Conservation (phyloP, 2,888 invertebrate species). For the Empis stercorea region DNA sequence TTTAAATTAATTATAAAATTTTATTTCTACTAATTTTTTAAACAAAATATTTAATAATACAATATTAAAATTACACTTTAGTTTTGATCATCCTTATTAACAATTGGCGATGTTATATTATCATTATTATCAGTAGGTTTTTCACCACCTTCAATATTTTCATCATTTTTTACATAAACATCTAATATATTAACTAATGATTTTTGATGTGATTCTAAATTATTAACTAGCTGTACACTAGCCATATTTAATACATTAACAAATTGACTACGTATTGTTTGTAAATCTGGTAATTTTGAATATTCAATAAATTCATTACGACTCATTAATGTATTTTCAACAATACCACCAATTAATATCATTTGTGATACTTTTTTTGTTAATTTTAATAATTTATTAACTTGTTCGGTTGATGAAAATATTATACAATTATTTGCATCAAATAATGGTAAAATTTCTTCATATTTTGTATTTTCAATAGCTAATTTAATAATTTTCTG, state of each 20-base stretch:
- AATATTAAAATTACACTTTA: too few species aligned
- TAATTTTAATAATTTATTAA: conserved; percentile 47
- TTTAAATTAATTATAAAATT: too few species aligned
- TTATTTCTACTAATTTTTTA: too few species aligned
- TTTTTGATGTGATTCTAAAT: conserved; percentile 56
- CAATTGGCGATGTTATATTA: too few species aligned
- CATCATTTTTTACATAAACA: conserved; percentile 37
- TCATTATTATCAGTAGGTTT: too few species aligned
- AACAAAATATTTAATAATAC: too few species aligned
- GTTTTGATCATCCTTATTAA: too few species aligned
- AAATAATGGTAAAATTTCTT: conserved; percentile 50
- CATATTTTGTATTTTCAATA: conserved; percentile 52
- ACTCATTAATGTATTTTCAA: conserved; percentile 53
- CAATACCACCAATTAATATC: conserved; percentile 61
- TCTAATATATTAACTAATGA: conserved; percentile 53
- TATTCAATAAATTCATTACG: conserved; percentile 55
- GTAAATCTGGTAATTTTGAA: conserved; percentile 50
- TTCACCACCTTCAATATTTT: too few species aligned
- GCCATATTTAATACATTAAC: conserved; percentile 55
- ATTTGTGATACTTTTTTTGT: conserved; percentile 58
- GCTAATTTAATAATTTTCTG: conserved; percentile 52
- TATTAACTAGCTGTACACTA: conserved; percentile 48
- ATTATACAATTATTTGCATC: conserved; percentile 51
- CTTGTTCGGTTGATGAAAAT: conserved; percentile 54
- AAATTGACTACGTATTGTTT: conserved; percentile 51